Evolutionary conservation across 2,797 vertebrate species (phyloP).

Genomic region (Danio tinwini): DNA sequence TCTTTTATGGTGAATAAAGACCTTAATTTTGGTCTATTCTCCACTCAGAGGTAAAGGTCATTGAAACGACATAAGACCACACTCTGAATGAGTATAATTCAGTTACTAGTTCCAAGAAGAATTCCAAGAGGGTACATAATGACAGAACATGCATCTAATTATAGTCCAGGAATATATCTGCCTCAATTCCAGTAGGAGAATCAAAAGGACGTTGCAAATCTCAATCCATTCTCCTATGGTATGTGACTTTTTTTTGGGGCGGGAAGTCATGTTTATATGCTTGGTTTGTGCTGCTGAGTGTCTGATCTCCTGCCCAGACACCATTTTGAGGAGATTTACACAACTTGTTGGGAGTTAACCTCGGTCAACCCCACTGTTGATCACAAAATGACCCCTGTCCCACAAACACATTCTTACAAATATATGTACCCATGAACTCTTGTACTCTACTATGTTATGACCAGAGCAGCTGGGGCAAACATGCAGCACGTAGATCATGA

Average conservation of each 20-base stretch:
- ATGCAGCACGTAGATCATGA: conserved; percentile 44
- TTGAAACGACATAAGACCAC: no score
- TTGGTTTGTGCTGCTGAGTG: conserved; percentile 30
- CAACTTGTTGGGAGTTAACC: conserved; percentile 44
- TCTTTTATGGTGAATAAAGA: no score
- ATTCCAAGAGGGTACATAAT: not conserved
- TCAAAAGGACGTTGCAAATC: no score
- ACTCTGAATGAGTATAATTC: conserved; percentile 2
- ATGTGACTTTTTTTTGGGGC: not conserved
- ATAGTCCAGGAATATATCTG: no score
- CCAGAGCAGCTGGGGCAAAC: conserved; percentile 55
- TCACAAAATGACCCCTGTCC: conserved; percentile 37
- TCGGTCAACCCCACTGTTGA: conserved; percentile 46
- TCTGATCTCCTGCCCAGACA: conserved; percentile 37
- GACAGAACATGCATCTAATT: no score
- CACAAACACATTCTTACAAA: conserved; percentile 51
- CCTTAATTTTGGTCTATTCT: no score
- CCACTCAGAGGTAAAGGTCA: no score
- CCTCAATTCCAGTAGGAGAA: no score
- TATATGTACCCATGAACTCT: conserved; percentile 46
- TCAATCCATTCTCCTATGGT: not conserved
- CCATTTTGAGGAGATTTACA: conserved; percentile 40
- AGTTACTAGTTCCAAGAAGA: not conserved
- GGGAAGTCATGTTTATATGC: conserved; percentile 20
- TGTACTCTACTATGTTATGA: conserved; percentile 50